These are phyloP conservation scores for Euspilapteryx auroguttella DNA, from an alignment of 2,888 invertebrate genomes.

Conservation along the genomic window DNA sequence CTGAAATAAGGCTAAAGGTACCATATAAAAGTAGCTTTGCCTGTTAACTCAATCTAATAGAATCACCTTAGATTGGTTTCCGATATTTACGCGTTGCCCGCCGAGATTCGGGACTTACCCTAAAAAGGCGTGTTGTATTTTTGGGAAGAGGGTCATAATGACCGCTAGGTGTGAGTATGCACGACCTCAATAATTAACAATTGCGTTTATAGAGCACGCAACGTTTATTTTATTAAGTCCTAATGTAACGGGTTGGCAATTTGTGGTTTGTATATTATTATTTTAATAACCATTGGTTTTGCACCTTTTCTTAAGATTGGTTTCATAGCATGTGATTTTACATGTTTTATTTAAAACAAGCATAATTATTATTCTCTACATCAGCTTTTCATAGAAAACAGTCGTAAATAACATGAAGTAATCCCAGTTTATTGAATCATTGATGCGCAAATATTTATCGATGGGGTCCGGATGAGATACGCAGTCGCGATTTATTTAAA, in stretches of 20 bases:
- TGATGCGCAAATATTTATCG: constrained; percentile 60
- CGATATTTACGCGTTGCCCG: constrained; percentile 55
- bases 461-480: constrained; percentile 48
- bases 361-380: too few relatives aligned
- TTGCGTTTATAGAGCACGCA: constrained; percentile 13
- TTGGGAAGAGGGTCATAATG: constrained; percentile 15
- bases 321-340: too few relatives aligned
- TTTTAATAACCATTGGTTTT: too few relatives aligned
- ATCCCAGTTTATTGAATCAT: constrained; percentile 53
- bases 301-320: too few relatives aligned
- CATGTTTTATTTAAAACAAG: too few relatives aligned
- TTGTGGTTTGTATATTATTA: too few relatives aligned
- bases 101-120: constrained; percentile 44
- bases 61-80: constrained; percentile 54
- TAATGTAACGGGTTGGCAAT: too few relatives aligned
- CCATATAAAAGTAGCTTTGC: too few relatives aligned
- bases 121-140: constrained; percentile 54
- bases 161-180: constrained; percentile 31
- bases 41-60: constrained; percentile 55
- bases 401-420: too few relatives aligned
- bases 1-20: too few relatives aligned
- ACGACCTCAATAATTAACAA: constrained; percentile 50
- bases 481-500: constrained; percentile 57
- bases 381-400: too few relatives aligned
- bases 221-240: constrained; percentile 15